Evolutionary conservation across 2,113 vertebrate species (phyloP), one percentile per base, ranked within the genome.

Genomic region (Danionella cerebrum): DNA sequence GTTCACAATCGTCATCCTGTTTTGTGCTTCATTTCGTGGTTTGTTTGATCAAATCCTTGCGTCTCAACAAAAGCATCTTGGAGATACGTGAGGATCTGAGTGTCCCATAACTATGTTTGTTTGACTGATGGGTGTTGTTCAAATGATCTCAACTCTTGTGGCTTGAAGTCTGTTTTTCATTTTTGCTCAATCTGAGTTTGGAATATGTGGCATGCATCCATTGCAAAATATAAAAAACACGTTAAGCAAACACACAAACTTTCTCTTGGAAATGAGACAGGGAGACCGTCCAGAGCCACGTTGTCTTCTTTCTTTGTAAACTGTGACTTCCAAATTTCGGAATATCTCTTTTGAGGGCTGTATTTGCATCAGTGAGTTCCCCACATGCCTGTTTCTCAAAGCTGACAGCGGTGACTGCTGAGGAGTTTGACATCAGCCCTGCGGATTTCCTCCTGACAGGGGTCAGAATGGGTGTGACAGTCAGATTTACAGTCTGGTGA

Each of bases 391-490:
- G n/a, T 21, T 59, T 41, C 22, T 65, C 52, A 24, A 39, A 36
- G 62, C 33, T 72, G 70, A 66, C 51, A 59, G 53, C 38, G 39
- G 53, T 55, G 38, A 52, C 36, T 47, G 8, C 11, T 39, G 11
- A 27, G 51, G 11, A 39, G 54, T 65, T 45, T 35, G 57, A 51
- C 53, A 67, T 57, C 64, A 44, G 31, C 47, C 24, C 58, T 53
- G 16, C 73, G 44, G 48, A 53, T 70, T 69, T 74, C 10, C 14
- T 35, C 41, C 24, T 70, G 75, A 73, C 69, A 74, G 74, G 55
- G 75, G 72, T 77, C 74, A 80, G 51, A 16, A 39, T 24, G 18
- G 45, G 21, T 69, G 67, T 76, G 67, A 65, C 67, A 65, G 67
- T 57, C 65, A 71, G 50, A 69, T 63, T 62, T 71, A 65, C 38